Evolutionary conservation across 2,888 invertebrate species (phyloP), one percentile per base, ranked within the genome.

Genomic region (Elmis aenea): DNA sequence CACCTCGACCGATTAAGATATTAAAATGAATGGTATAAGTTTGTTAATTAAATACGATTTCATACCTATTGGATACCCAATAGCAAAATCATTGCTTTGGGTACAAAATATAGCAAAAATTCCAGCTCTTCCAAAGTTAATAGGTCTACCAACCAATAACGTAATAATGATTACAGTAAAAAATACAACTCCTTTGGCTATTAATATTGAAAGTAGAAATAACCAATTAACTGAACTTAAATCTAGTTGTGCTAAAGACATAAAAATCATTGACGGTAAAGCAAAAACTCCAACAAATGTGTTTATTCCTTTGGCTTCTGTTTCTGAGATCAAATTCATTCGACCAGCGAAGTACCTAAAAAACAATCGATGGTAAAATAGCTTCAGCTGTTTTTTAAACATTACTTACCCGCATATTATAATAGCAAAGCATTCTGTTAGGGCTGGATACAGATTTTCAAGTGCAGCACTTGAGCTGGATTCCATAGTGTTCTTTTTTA

Each of bases 11-110:
- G n/a, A n/a, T n/a, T n/a, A n/a, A n/a, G n/a, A n/a, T n/a, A n/a
- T n/a, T n/a, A n/a, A n/a, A n/a, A n/a, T n/a, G n/a, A n/a, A n/a
- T n/a, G n/a, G n/a, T n/a, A n/a, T n/a, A n/a, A n/a, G n/a, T 10
- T 13, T 13, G 1, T 30, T 21, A 1, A 2, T 4, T 5, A 13
- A 26, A 8, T 10, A 18, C 18, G 24, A 25, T 18, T 21, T 21
- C 13, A 5, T 73, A 90, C 93, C 84, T 53, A 95, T 92, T 3
- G 96, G 95, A 70, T 85, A 93, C 43, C 95, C 95, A 52, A 96
- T 79, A 11, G 96, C 95, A 71, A 96, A 95, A 68, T 96, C 96
- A 74, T 96, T 96, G 63, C 93, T 94, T 64, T 95, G 95, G 0
- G 95, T 95, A 54, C 89, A 86, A 66, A 95, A 95, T 58, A 96